phyloP scores from a whole-genome alignment of 2,113 vertebrate genomes.

The Vireo altiloquus region DNA sequence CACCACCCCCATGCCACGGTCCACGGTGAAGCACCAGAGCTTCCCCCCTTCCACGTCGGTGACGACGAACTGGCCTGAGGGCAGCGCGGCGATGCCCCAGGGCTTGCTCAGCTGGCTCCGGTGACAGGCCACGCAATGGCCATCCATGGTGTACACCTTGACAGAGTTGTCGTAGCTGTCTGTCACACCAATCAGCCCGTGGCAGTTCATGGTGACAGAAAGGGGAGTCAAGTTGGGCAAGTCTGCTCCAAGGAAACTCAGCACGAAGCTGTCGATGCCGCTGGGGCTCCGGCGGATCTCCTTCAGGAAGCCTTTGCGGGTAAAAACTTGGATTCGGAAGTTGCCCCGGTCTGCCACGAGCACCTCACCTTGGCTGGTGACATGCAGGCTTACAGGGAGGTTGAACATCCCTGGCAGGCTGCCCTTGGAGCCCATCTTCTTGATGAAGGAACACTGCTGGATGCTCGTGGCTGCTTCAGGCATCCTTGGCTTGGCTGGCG shows the following conservation, averaged over 20 bases:
- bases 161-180: slow-evolving; percentile 97
- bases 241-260: slow-evolving; percentile 94
- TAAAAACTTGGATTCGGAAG: slow-evolving; percentile 93
- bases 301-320: slow-evolving; percentile 92
- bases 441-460: slow-evolving; percentile 90
- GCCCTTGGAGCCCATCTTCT: slow-evolving; percentile 95
- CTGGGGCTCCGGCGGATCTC: slow-evolving; percentile 94
- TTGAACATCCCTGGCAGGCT: slow-evolving; percentile 92
- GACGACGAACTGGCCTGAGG: slow-evolving; percentile 93
- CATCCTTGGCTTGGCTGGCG: slow-evolving; percentile 76
- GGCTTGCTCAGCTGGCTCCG: slow-evolving; percentile 95
- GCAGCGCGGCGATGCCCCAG: slow-evolving; percentile 93
- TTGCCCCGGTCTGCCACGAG: slow-evolving; percentile 94
- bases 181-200: slow-evolving; percentile 92
- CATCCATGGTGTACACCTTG: slow-evolving; percentile 94
- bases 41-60: slow-evolving; percentile 95
- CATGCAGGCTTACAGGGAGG: slow-evolving; percentile 89
- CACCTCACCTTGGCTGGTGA: slow-evolving; percentile 89
- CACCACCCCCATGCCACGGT: slow-evolving; percentile 88
- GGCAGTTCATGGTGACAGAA: slow-evolving; percentile 91
- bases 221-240: slow-evolving; percentile 91
- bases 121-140: slow-evolving; percentile 92
- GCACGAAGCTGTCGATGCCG: slow-evolving; percentile 92
- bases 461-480: slow-evolving; percentile 66
- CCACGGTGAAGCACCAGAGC: slow-evolving; percentile 93